Base-by-base conservation (phyloP, 2,888 invertebrate species). In the Lasius platythorax region DNA sequence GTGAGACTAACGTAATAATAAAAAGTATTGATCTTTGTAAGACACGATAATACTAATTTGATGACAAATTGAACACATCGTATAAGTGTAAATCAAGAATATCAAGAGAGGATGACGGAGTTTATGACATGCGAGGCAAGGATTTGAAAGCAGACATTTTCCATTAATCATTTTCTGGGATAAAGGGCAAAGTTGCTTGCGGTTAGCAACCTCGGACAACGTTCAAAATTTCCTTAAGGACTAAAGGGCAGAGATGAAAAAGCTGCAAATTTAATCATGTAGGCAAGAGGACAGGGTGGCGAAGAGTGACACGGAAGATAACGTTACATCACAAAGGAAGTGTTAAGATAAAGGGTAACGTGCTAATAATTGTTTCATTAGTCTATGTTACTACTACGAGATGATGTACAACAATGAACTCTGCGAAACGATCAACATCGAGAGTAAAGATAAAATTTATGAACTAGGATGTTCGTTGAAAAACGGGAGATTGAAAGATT, bases 301-400 rank as follows among this genome's bases (percentile, higher is more conserved):
- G 40, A 30, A 43, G 18, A 68, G 33, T 70, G 37, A 70, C 56
- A 50, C 37, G n/a, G 46, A 72, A 79, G 72, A 61, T 30, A 43
- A 56, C 40, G 58, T n/a, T n/a, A 40, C 70, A 18, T 72, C 56
- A 23, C 23, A 78, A 70, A 68, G 43, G 6, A 33, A 70, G 6
- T 11, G 12, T 58, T 79, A 23, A 58, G 15, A 18, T n/a, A 61
- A 61, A 70, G 61, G 72, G 3, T 61, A 72, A 72, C 11, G 61
- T 61, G 61, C 30, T 37, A 37, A 12, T 81, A 73, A 81, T 81
- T 12, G 46, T 81, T 46, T 81, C 28, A 37, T 61, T 46, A 63
- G 37, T 50, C 37, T 58, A 70, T 58, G 28, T 58, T 33, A 46
- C 28, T 46, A 0, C 4, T 78, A n/a, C 30, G 56, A 61, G 50